phyloP scores from a whole-genome alignment of 2,797 vertebrate species.

The Labroides dimidiatus region DNA sequence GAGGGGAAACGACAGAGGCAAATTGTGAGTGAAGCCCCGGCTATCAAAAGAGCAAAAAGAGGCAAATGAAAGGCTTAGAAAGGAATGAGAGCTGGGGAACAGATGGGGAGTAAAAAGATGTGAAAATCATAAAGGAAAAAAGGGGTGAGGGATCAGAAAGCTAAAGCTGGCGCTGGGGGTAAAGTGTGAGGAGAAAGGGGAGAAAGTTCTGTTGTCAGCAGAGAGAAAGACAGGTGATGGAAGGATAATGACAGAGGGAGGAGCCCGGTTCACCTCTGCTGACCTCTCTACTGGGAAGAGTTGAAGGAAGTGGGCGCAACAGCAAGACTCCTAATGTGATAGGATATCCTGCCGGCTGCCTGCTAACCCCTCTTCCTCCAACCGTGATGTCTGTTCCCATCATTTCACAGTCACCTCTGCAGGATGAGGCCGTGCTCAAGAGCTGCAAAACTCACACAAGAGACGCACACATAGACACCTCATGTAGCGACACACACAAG shows the following conservation, averaged over 20 bases:
- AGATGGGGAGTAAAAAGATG: conserved; percentile 69
- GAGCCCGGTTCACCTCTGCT: conserved; percentile 70
- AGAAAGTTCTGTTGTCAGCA: conserved; percentile 77
- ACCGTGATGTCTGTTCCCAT: conserved; percentile 65
- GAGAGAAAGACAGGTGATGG: conserved; percentile 77
- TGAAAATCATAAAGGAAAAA: conserved; percentile 58
- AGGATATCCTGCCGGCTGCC: conserved; percentile 84
- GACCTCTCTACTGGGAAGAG: conserved; percentile 79
- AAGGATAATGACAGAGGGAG: conserved; percentile 77
- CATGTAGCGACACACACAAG: conserved; percentile 42
- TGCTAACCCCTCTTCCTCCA: conserved; percentile 76
- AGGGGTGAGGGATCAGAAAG: conserved; percentile 50
- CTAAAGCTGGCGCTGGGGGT: conserved; percentile 54
- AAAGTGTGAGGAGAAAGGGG: conserved; percentile 49
- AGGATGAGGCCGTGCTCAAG: conserved; percentile 42
- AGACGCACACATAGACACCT: conserved; percentile 36
- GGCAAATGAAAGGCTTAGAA: conserved; percentile 56
- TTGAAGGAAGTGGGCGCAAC: conserved; percentile 79
- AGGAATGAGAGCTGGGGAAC: conserved; percentile 49
- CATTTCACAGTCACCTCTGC: conserved; percentile 68
- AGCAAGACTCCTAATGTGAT: conserved; percentile 60
- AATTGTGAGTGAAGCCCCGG: conserved; percentile 44
- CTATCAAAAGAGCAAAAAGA: conserved; percentile 58
- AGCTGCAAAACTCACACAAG: conserved; percentile 32
- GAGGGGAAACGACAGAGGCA: conserved; percentile 53